Conservation (phyloP, 2,888 invertebrate species). For the Lomographa bimaculata region DNA sequence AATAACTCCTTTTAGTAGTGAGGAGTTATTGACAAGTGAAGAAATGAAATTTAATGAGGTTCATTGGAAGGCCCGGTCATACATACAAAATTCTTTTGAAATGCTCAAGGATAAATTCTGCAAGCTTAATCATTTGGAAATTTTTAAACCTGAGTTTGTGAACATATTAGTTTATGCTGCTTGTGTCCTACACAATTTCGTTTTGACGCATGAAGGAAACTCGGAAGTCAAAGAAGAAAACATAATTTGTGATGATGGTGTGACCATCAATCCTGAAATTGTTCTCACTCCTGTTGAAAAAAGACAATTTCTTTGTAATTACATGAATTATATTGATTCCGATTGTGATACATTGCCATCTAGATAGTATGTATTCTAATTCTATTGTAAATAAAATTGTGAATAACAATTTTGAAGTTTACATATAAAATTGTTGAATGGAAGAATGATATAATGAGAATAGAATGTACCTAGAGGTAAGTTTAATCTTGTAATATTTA, state of each 20-base stretch:
- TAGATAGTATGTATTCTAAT: conserved; percentile 8
- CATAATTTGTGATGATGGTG: conserved; percentile 61
- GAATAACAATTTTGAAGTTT: too few species aligned
- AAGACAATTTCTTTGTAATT: conserved; percentile 74
- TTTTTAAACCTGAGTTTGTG: conserved; percentile 56
- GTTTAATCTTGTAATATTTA: conserved; percentile 6
- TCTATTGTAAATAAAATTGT: too few species aligned
- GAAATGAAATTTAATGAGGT: conserved; percentile 76
- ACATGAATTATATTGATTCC: conserved; percentile 65
- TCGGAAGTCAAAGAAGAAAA: conserved; percentile 63
- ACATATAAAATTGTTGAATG: too few species aligned
- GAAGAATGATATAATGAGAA: neutral
- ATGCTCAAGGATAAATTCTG: conserved; percentile 64
- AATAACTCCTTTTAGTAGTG: conserved; percentile 69
- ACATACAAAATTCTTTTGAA: conserved; percentile 71
- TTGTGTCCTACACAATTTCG: conserved; percentile 73
- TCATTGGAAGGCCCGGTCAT: conserved; percentile 65
- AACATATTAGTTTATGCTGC: conserved; percentile 59
- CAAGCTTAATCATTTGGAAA: conserved; percentile 64
- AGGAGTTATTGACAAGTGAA: conserved; percentile 68
- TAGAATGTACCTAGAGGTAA: conserved; percentile 8
- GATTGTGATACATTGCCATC: conserved; percentile 29
- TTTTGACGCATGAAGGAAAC: conserved; percentile 68
- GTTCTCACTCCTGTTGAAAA: conserved; percentile 68
- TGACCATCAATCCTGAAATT: conserved; percentile 62